Evolutionary conservation across 2,888 invertebrate species (phyloP).

Genomic region (Cataglyphis cursor): DNA sequence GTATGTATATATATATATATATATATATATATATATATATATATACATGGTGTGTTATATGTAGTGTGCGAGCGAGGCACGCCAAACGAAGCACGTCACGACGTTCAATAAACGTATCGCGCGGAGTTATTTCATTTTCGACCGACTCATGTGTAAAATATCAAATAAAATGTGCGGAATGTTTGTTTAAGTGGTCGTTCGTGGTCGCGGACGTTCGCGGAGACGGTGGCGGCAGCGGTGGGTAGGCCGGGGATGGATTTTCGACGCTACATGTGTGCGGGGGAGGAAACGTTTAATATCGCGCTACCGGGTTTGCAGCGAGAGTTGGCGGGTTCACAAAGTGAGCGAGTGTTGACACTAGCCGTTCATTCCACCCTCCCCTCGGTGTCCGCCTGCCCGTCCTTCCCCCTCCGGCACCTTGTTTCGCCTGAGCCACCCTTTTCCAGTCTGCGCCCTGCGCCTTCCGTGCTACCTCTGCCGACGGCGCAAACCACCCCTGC

Average conservation of each 20-base stretch:
- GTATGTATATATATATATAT: background rate
- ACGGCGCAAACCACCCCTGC: slow-evolving; percentile 62
- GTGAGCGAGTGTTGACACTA: slow-evolving; percentile 86
- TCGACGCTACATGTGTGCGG: slow-evolving; percentile 70
- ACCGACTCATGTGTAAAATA: slow-evolving; percentile 83
- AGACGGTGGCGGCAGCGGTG: slow-evolving; percentile 60
- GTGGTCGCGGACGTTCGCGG: slow-evolving; percentile 62
- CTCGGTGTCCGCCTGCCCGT: slow-evolving; percentile 62
- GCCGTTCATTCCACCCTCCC: slow-evolving; percentile 80
- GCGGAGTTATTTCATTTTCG: slow-evolving; percentile 81
- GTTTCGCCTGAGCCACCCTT: slow-evolving; percentile 63
- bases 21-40: background rate
- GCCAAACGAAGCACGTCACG: slow-evolving; percentile 50
- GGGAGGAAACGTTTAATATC: slow-evolving; percentile 84
- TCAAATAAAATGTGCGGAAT: slow-evolving; percentile 82
- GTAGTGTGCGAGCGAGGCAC: slow-evolving; percentile 26
- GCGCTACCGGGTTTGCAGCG: slow-evolving; percentile 81
- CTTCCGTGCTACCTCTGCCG: slow-evolving; percentile 66
- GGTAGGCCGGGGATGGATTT: slow-evolving; percentile 67
- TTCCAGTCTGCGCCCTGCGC: slow-evolving; percentile 71
- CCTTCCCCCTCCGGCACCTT: slow-evolving; percentile 55
- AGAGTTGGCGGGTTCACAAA: slow-evolving; percentile 84
- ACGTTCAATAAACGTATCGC: slow-evolving; percentile 75
- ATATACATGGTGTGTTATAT: too few species aligned
- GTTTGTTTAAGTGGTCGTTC: slow-evolving; percentile 82